Percentiles rank a stretch among this genome's conserved stretches.
phyloP scores from a whole-genome alignment of 2,888 invertebrate genomes.

The Orthosia incerta region DNA sequence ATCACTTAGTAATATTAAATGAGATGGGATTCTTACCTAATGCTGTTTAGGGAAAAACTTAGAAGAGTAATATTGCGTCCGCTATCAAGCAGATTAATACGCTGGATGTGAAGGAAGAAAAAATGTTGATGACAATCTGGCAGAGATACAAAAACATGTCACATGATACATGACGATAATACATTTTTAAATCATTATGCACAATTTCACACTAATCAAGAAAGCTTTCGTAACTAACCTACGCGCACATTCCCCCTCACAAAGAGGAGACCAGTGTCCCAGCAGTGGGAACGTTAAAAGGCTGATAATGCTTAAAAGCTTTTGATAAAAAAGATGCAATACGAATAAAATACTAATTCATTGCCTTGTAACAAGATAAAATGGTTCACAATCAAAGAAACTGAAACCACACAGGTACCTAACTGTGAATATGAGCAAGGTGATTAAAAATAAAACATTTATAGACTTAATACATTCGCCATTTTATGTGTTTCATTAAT shows the following conservation, averaged over 20 bases:
- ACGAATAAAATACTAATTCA: background rate
- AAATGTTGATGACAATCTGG: background rate
- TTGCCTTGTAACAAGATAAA: background rate
- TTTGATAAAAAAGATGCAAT: too few species aligned
- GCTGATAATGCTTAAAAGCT: too few species aligned
- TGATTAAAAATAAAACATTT: background rate
- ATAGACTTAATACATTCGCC: background rate
- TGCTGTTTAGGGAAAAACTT: background rate
- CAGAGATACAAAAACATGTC: background rate
- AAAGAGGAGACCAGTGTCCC: too few species aligned
- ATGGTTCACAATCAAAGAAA: background rate
- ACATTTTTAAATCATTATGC: too few species aligned
- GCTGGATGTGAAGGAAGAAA: background rate
- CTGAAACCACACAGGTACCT: background rate
- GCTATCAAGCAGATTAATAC: background rate
- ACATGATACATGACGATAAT: background rate
- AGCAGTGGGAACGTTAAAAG: too few species aligned
- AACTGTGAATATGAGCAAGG: background rate
- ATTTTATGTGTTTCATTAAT: background rate
- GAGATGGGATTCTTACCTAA: constrained; percentile 7
- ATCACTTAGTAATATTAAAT: constrained; percentile 38
- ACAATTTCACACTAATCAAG: too few species aligned
- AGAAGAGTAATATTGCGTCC: background rate
- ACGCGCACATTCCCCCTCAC: too few species aligned
- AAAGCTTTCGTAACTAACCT: too few species aligned